Evolutionary conservation across 2,113 vertebrate genomes (phyloP).

Genomic region (Oncorhynchus nerka): DNA sequence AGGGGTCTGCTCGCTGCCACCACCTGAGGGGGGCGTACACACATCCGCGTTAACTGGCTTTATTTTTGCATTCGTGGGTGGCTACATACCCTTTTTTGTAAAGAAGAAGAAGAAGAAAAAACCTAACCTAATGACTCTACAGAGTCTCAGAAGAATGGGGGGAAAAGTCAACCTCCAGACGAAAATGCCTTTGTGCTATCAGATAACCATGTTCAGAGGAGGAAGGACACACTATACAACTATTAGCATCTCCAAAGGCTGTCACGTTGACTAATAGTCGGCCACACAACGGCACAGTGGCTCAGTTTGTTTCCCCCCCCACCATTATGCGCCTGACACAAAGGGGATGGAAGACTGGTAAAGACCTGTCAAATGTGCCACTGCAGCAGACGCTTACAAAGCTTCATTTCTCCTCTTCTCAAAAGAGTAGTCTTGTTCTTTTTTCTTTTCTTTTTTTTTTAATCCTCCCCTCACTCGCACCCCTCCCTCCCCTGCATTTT

Average conservation of each 20-base stretch:
- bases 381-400: slow-evolving; percentile 83
- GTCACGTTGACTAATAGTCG: slow-evolving; percentile 81
- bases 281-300: slow-evolving; percentile 80
- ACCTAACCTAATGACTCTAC: slow-evolving; percentile 76
- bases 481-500: slow-evolving; percentile 32
- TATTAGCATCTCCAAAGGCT: slow-evolving; percentile 98
- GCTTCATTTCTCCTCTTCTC: slow-evolving; percentile 61
- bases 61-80: slow-evolving; percentile 37
- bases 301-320: slow-evolving; percentile 90
- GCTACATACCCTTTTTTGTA: slow-evolving; percentile 49
- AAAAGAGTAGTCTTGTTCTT: slow-evolving; percentile 65
- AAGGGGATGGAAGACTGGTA: slow-evolving; percentile 85
- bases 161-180: slow-evolving; percentile 69
- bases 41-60: slow-evolving; percentile 33
- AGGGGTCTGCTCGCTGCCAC: slow-evolving; percentile 29
- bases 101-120: slow-evolving; percentile 20
- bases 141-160: slow-evolving; percentile 69
- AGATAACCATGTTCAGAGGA: slow-evolving; percentile 74
- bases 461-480: slow-evolving; percentile 56
- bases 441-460: slow-evolving; percentile 77
- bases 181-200: slow-evolving; percentile 83
- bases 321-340: slow-evolving; percentile 89
- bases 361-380: slow-evolving; percentile 92
- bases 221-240: slow-evolving; percentile 82
- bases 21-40: slow-evolving; percentile 61